Evolutionary conservation across 2,113 vertebrate species (phyloP).

Genomic region (Microcebus jonahi): DNA sequence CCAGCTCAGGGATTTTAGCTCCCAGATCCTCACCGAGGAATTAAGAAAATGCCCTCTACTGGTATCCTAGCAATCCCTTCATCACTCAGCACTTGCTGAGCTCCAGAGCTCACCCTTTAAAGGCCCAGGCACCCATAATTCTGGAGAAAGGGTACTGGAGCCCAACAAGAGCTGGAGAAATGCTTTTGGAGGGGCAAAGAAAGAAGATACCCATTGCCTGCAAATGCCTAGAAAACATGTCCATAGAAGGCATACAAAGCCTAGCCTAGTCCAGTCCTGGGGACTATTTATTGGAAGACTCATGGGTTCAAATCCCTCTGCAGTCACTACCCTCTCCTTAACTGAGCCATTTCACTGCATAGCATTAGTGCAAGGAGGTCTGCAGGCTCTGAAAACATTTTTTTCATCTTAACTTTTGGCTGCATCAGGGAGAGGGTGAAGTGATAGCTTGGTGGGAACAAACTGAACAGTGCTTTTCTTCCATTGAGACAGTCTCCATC

Average conservation of each 20-base stretch:
- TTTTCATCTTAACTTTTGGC: background rate
- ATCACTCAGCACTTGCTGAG: slow-evolving; percentile 57
- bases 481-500: background rate
- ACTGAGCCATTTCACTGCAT: background rate
- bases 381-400: background rate
- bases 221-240: slow-evolving; percentile 31
- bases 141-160: background rate
- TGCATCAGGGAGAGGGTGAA: background rate
- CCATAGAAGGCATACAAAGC: background rate
- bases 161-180: background rate
- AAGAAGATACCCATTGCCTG: background rate
- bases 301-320: background rate
- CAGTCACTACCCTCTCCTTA: background rate
- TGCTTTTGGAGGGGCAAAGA: background rate
- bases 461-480: background rate
- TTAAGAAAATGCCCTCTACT: slow-evolving; percentile 79
- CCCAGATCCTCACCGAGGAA: slow-evolving; percentile 59
- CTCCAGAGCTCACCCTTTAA: background rate
- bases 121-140: slow-evolving; percentile 6
- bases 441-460: slow-evolving; percentile 17
- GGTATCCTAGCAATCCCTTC: slow-evolving; percentile 85
- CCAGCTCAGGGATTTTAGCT: slow-evolving; percentile 43
- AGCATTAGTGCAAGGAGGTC: background rate
- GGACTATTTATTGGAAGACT: background rate
- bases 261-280: background rate